Evolutionary conservation across 2,797 vertebrate species (phyloP), one percentile per base, ranked within the genome.

Genomic region (Hoplostethus atlanticus): DNA sequence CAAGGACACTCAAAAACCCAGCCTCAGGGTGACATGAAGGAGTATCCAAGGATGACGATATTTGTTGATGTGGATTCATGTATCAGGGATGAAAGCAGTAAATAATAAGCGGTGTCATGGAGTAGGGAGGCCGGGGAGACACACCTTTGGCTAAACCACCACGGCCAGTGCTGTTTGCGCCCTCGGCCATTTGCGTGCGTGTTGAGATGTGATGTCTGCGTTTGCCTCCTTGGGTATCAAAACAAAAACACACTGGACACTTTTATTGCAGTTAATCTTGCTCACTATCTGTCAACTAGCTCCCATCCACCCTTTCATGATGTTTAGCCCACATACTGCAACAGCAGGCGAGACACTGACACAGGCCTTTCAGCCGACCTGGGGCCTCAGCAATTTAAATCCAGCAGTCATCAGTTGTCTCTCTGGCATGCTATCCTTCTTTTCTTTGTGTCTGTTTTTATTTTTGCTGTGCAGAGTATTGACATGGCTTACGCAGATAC

Each of bases 391-490:
- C 77, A 71, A 53, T 76, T 81, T 73, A 72, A 52, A 73, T 15
- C 64, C 58, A 80, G 71, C 55, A 68, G 77, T 81, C 73, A 77
- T 77, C 75, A 76, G 66, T 70, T 54, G 67, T 71, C 76, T 16
- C 40, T 77, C 40, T 71, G 55, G 70, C 13, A 46, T 6, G 3
- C 30, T 42, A 4, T 63, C 63, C 50, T 36, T 55, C 36, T 48
- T 21, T 50, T 63, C 47, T 73, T 25, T 55, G 44, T n/a, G 56
- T 9, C 63, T 71, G 68, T 55, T 59, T 73, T 47, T 67, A 71
- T 76, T 65, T 50, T 59, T 69, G 68, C 51, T 78, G 61, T 76
- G 47, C 17, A 30, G 15, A 53, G 66, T 65, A n/a, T 86, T 76
- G 52, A 60, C 73, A 60, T 25, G 16, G 68, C 21, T 36, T 31